phyloP scores from a whole-genome alignment of 1,140 invertebrate genomes.

The Cherax quadricarinatus region DNA sequence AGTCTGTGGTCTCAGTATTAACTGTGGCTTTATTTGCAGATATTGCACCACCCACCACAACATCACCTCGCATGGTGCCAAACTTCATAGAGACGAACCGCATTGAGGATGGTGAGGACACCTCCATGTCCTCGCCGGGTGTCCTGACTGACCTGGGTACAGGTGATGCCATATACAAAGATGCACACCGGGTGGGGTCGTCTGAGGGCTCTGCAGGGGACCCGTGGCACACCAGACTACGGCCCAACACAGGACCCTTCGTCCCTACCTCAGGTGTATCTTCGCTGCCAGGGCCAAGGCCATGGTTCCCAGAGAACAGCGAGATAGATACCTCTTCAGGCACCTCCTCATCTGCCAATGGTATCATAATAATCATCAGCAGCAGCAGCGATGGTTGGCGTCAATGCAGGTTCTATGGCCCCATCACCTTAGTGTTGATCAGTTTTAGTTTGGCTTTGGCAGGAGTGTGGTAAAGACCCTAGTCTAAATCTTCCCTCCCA shows the following conservation, averaged over 20 bases:
- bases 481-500: neutral
- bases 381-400: neutral
- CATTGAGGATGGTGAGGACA: slow-evolving; percentile 18
- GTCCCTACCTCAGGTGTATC: slow-evolving; percentile 13
- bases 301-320: slow-evolving; percentile 7
- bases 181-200: neutral
- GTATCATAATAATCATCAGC: neutral
- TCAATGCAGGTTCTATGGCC: neutral
- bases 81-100: slow-evolving; percentile 50
- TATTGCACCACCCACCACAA: slow-evolving; percentile 33
- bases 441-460: neutral
- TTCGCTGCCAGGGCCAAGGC: neutral
- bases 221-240: neutral
- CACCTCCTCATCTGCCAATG: neutral
- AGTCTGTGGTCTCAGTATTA: too few relatives aligned
- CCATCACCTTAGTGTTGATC: neutral
- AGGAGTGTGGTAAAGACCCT: neutral
- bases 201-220: neutral
- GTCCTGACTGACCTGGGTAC: neutral
- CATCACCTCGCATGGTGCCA: slow-evolving; percentile 4
- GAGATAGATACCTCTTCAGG: slow-evolving; percentile 13
- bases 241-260: neutral
- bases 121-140: slow-evolving; percentile 15
- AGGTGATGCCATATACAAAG: neutral
- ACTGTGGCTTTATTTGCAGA: neutral